phyloP scores from a whole-genome alignment of 2,888 invertebrate genomes.

The Elgonia sp. region DNA sequence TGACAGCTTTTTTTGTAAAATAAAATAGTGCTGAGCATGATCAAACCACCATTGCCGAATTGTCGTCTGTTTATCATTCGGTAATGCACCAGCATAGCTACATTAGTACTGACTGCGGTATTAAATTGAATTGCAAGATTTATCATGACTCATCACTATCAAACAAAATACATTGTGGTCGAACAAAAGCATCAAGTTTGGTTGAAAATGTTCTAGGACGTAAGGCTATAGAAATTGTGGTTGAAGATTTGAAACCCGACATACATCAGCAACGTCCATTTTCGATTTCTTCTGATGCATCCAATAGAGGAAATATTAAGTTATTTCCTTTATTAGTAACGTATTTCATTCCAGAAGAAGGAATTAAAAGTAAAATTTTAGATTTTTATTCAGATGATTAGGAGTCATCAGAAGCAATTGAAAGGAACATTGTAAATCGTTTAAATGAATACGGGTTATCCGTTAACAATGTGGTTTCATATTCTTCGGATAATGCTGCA shows the following conservation, averaged over 20 bases:
- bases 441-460: not conserved
- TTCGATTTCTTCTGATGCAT: slow-evolving; percentile 53
- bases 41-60: no score
- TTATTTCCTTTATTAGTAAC: slow-evolving; percentile 49
- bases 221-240: slow-evolving; percentile 34
- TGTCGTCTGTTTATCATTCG: no score
- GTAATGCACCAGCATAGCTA: no score
- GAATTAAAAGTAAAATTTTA: not conserved
- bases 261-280: not conserved
- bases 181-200: slow-evolving; percentile 59
- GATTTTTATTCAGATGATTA: slow-evolving; percentile 55
- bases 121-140: no score
- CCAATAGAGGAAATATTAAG: slow-evolving; percentile 54
- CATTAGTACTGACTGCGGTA: no score
- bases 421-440: not conserved
- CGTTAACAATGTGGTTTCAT: slow-evolving; percentile 26
- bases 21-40: no score
- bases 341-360: slow-evolving; percentile 26
- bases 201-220: slow-evolving; percentile 51
- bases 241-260: slow-evolving; percentile 24
- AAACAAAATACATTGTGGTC: slow-evolving; percentile 57
- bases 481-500: slow-evolving; percentile 67
- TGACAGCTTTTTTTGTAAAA: no score
- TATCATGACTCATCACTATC: slow-evolving; percentile 53
- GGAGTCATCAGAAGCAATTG: slow-evolving; percentile 30